Evolutionary conservation across 2,888 invertebrate species (phyloP).

Genomic region (Mythimna impura): DNA sequence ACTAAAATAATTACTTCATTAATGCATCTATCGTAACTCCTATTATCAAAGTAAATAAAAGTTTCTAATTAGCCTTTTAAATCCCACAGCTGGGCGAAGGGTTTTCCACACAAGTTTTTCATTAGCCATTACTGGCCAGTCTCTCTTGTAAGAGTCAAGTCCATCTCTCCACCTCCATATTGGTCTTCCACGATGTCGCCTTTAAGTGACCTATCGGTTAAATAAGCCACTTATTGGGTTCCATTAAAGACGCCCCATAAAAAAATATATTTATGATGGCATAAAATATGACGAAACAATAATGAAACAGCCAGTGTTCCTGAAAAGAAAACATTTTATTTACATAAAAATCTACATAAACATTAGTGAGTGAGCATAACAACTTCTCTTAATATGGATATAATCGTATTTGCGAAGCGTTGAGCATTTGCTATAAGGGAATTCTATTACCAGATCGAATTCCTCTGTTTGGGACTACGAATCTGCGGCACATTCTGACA

Average conservation of each 20-base stretch:
- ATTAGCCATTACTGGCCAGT: too few species aligned
- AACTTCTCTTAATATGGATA: conserved; percentile 49
- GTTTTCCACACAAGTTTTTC: too few species aligned
- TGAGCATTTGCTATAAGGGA: conserved; percentile 32
- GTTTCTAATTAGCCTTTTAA: too few species aligned
- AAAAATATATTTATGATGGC: neutral
- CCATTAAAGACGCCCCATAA: neutral
- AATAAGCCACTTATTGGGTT: too few species aligned
- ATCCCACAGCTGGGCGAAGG: too few species aligned
- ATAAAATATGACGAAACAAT: conserved; percentile 8
- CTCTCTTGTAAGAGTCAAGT: too few species aligned
- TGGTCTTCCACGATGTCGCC: too few species aligned
- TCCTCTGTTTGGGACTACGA: conserved; percentile 17
- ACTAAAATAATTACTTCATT: neutral
- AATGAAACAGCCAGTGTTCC: conserved; percentile 6
- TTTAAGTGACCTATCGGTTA: too few species aligned
- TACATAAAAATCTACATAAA: conserved; percentile 39
- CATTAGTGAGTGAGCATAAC: conserved; percentile 20
- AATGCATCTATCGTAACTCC: neutral
- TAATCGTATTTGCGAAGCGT: conserved; percentile 36
- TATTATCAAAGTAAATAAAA: too few species aligned
- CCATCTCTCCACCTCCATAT: too few species aligned
- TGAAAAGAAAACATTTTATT: conserved; percentile 21
- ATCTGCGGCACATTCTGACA: conserved; percentile 10
- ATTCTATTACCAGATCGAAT: conserved; percentile 49